A percentile compares a stretch with the other conserved stretches of the same genome.
phyloP scores from a whole-genome alignment of 2,888 invertebrate genomes.

The Eucera pruinosa region DNA sequence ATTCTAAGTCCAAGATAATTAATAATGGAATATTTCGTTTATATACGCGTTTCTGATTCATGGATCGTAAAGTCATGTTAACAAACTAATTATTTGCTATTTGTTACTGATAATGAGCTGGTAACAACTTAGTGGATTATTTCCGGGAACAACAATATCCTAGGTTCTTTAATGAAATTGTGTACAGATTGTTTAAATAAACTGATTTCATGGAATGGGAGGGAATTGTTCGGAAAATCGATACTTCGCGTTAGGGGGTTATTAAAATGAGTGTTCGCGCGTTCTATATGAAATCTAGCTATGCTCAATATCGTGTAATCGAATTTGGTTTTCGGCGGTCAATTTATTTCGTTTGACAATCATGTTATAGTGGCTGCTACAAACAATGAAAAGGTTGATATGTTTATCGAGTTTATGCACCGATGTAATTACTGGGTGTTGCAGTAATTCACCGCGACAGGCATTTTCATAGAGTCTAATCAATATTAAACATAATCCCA shows the following conservation, averaged over 20 bases:
- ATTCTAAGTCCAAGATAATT: no score
- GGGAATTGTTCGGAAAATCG: neutral
- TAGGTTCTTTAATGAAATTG: no score
- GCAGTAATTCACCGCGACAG: slow-evolving; percentile 3
- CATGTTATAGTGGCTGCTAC: slow-evolving; percentile 22
- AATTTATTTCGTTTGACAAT: slow-evolving; percentile 24
- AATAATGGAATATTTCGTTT: no score
- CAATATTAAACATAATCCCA: neutral
- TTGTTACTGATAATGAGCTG: no score
- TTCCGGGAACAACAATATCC: no score
- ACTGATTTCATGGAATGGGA: neutral
- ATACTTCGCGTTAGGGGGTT: slow-evolving; percentile 6
- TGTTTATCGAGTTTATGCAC: slow-evolving; percentile 20
- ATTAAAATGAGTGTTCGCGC: slow-evolving; percentile 8
- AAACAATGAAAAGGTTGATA: slow-evolving; percentile 31
- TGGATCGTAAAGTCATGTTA: no score
- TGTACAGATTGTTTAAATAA: slow-evolving; percentile 1
- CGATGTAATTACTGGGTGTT: slow-evolving; percentile 3
- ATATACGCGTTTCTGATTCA: no score
- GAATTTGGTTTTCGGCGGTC: slow-evolving; percentile 22
- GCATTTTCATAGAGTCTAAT: neutral
- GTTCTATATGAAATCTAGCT: neutral
- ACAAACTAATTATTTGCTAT: no score
- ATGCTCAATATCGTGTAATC: slow-evolving; percentile 7
- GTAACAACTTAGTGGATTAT: no score